Evolutionary conservation across 1,140 invertebrate genomes (phyloP).

Genomic region (Belonocnema kinseyi): DNA sequence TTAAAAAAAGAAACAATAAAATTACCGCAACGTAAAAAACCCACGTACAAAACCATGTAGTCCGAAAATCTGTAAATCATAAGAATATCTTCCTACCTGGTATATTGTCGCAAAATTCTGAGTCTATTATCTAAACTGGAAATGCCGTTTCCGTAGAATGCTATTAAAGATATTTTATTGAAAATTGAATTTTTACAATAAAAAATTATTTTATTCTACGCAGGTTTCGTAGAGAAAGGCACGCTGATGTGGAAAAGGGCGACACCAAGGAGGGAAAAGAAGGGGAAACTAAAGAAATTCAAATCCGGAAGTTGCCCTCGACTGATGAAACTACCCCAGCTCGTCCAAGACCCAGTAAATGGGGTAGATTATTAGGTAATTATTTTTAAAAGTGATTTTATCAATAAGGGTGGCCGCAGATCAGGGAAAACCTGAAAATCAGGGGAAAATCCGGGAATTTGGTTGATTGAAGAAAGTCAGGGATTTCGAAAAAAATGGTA

Average conservation of each 20-base stretch:
- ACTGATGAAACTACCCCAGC: conserved; percentile 74
- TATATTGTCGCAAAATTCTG: neutral
- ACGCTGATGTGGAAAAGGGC: conserved; percentile 81
- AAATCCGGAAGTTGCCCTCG: conserved; percentile 79
- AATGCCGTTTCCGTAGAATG: neutral
- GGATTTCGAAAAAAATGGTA: too few species aligned
- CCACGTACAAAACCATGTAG: conserved; percentile 8
- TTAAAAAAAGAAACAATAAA: conserved; percentile 1
- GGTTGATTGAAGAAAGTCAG: too few species aligned
- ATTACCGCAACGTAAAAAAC: neutral
- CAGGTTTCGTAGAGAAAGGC: conserved; percentile 72
- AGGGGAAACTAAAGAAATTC: conserved; percentile 62
- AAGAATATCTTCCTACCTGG: neutral
- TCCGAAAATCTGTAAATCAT: neutral
- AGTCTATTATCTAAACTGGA: neutral
- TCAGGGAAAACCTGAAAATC: too few species aligned
- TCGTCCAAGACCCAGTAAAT: conserved; percentile 81
- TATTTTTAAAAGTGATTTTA: conserved; percentile 37
- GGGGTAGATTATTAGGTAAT: conserved; percentile 85
- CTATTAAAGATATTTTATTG: neutral
- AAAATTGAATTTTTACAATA: neutral
- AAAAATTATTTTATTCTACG: conserved; percentile 44
- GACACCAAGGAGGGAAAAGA: conserved; percentile 75
- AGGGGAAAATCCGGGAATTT: too few species aligned
- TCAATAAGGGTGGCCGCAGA: too few species aligned